phyloP scores from a whole-genome alignment of 2,113 vertebrate genomes.

The Pterocles gutturalis region DNA sequence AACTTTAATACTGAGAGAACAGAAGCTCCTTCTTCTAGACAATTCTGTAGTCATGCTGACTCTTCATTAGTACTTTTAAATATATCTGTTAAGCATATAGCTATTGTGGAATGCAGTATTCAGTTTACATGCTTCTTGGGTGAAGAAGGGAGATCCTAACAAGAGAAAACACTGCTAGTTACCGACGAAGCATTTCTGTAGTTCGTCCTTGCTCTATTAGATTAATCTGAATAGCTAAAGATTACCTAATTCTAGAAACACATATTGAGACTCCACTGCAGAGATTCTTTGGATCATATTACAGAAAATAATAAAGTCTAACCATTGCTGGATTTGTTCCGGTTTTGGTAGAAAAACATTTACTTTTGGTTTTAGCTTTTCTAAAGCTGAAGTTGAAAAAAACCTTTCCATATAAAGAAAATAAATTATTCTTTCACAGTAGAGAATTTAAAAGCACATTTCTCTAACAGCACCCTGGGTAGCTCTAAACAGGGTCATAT shows the following conservation, averaged over 20 bases:
- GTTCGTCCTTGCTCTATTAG: not conserved
- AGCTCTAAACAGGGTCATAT: constrained; percentile 56
- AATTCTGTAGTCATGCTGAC: not conserved
- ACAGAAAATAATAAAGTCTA: constrained; percentile 9
- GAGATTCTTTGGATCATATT: not conserved
- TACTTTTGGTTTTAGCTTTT: not conserved
- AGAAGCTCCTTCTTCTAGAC: not conserved
- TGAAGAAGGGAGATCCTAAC: not conserved
- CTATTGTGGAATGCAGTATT: not conserved
- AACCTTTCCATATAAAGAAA: not conserved
- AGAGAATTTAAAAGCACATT: not conserved
- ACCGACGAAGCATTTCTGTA: not conserved
- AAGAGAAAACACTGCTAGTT: not conserved
- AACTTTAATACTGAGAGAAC: not conserved
- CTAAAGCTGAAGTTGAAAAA: not conserved
- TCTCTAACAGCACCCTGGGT: not conserved
- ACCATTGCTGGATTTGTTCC: not conserved
- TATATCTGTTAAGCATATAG: not conserved
- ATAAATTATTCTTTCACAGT: not conserved
- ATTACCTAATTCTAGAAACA: not conserved
- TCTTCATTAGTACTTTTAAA: not conserved
- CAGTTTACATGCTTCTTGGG: not conserved
- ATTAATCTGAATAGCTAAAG: not conserved
- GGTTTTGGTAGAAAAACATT: not conserved
- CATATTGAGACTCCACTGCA: not conserved